Percentiles rank a stretch among this genome's conserved stretches.
Evolutionary conservation across 2,113 vertebrate genomes (phyloP).

Genomic region (Pygoscelis adeliae): DNA sequence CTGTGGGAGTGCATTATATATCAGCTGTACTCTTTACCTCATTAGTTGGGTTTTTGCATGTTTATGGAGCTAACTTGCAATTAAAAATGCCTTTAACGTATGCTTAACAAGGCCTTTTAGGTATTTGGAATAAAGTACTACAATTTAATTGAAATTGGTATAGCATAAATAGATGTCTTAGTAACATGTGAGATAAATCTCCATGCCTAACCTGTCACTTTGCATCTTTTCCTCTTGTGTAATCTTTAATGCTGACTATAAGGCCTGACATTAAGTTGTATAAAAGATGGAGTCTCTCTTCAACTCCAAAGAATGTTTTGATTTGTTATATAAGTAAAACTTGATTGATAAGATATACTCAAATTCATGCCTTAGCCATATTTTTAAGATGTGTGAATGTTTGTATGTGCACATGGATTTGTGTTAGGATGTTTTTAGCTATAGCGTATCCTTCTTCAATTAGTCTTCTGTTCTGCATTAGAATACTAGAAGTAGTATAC

Average conservation of each 20-base stretch:
- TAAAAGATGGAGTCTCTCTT: background rate
- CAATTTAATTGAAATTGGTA: constrained; percentile 72
- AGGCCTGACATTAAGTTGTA: background rate
- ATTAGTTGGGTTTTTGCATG: constrained; percentile 79
- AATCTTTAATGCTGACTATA: background rate
- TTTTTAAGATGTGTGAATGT: background rate
- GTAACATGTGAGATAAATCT: constrained; percentile 48
- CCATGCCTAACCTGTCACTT: constrained; percentile 39
- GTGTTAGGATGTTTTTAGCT: background rate
- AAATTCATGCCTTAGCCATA: background rate
- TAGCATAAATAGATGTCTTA: constrained; percentile 62
- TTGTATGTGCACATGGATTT: background rate
- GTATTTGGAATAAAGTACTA: constrained; percentile 71
- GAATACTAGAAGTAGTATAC: background rate
- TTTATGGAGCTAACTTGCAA: constrained; percentile 81
- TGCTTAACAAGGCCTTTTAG: constrained; percentile 76
- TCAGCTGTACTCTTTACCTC: constrained; percentile 80
- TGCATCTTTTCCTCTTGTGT: background rate
- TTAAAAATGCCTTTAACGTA: constrained; percentile 77
- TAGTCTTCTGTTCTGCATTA: background rate
- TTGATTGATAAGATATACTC: background rate
- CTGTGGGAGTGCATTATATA: constrained; percentile 79
- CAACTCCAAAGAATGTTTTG: background rate
- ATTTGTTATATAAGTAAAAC: background rate
- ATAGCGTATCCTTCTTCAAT: background rate